Conservation (phyloP, 2,888 invertebrate species). For the Gastrophysa polygoni region DNA sequence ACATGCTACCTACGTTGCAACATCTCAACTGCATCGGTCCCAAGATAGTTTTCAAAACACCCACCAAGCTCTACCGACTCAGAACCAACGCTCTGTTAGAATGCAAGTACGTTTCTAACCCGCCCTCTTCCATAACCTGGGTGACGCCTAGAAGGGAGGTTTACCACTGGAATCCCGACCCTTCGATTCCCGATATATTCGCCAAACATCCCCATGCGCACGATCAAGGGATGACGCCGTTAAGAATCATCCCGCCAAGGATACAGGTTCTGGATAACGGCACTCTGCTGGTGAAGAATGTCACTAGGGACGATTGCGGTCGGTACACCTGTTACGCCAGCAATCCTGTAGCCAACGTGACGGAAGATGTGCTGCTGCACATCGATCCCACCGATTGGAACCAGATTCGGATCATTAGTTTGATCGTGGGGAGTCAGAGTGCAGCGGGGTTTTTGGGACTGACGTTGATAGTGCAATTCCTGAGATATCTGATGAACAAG, state of each 20-base stretch:
- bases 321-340: slow-evolving; percentile 84
- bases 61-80: slow-evolving; percentile 68
- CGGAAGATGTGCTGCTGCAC: slow-evolving; percentile 76
- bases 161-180: slow-evolving; percentile 80
- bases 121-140: slow-evolving; percentile 84
- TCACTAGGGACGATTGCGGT: slow-evolving; percentile 82
- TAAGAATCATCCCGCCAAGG: slow-evolving; percentile 60
- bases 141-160: slow-evolving; percentile 76
- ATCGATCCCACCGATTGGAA: slow-evolving; percentile 87
- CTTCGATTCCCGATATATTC: slow-evolving; percentile 68
- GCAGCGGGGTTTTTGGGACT: slow-evolving; percentile 80
- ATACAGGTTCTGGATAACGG: slow-evolving; percentile 67
- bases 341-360: slow-evolving; percentile 81
- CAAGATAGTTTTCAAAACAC: slow-evolving; percentile 65
- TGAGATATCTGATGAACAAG: slow-evolving; percentile 74
- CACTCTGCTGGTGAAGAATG: slow-evolving; percentile 54
- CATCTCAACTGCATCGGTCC: slow-evolving; percentile 76
- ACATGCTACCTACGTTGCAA: slow-evolving; percentile 72
- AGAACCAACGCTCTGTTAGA: slow-evolving; percentile 73
- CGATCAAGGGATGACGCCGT: slow-evolving; percentile 60
- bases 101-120: slow-evolving; percentile 75
- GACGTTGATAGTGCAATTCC: slow-evolving; percentile 79
- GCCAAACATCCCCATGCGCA: slow-evolving; percentile 70
- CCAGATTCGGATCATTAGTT: slow-evolving; percentile 82
- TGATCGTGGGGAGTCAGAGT: slow-evolving; percentile 79